Conservation (phyloP, 2,888 invertebrate species). For the Protophormia terraenovae region DNA sequence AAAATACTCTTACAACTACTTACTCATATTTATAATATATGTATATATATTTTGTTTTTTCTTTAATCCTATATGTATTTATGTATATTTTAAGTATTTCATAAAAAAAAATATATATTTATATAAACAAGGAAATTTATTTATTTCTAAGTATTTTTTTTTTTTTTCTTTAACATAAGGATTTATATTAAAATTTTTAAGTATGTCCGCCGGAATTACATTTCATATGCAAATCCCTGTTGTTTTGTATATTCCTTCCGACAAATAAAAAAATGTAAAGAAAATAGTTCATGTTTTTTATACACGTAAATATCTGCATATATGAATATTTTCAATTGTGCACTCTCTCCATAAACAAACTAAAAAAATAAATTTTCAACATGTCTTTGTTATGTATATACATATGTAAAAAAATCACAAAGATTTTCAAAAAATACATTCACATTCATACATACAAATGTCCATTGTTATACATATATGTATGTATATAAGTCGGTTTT, state of each 20-base stretch:
- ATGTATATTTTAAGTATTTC: not conserved
- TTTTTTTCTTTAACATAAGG: constrained; percentile 35
- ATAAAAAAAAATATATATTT: not conserved
- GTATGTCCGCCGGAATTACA: constrained; percentile 63
- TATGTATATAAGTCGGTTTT: not conserved
- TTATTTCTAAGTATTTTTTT: constrained; percentile 23
- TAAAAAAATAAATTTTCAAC: not conserved
- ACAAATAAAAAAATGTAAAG: constrained; percentile 11
- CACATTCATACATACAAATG: not conserved
- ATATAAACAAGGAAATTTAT: constrained; percentile 37
- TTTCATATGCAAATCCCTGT: constrained; percentile 65
- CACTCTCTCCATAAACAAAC: not conserved
- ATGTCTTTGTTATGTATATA: constrained; percentile 22
- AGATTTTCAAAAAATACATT: not conserved
- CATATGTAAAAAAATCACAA: not conserved
- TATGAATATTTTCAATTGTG: too few species aligned
- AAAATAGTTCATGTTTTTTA: constrained; percentile 38
- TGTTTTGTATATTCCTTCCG: constrained; percentile 48
- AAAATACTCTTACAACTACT: not conserved
- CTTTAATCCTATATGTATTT: not conserved
- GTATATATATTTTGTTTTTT: not conserved
- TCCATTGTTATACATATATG: not conserved
- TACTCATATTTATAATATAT: not conserved
- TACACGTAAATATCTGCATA: not conserved
- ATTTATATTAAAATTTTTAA: constrained; percentile 61